A percentile compares a stretch with the other conserved stretches of the same genome.
phyloP scores from a whole-genome alignment of 1,140 invertebrate species.

The Colletes gigas region DNA sequence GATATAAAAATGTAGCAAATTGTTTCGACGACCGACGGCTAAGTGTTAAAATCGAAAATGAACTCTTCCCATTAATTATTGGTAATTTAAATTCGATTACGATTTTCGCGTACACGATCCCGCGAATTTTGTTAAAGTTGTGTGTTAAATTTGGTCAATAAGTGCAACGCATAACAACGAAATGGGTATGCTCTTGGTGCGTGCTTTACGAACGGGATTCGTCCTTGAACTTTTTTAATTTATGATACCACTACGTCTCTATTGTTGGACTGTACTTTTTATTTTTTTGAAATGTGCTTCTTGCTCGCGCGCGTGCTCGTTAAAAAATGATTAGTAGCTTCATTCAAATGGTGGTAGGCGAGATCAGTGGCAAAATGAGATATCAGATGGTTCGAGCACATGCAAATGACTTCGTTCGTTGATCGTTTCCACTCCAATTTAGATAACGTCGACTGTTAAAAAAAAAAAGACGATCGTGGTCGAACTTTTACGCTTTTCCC shows the following conservation, averaged over 20 bases:
- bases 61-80: too few relatives aligned
- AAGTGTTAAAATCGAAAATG: too few relatives aligned
- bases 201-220: slow-evolving; percentile 50
- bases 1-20: too few relatives aligned
- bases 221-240: slow-evolving; percentile 23
- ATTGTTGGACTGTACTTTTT: slow-evolving; percentile 31
- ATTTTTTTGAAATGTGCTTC: slow-evolving; percentile 47
- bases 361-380: slow-evolving; percentile 59
- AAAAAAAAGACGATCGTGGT: neutral
- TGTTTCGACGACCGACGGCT: too few relatives aligned
- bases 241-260: slow-evolving; percentile 49
- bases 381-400: slow-evolving; percentile 62
- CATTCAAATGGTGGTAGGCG: slow-evolving; percentile 63
- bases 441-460: neutral
- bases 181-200: slow-evolving; percentile 59
- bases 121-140: slow-evolving; percentile 22
- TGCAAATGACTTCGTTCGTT: slow-evolving; percentile 51
- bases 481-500: neutral
- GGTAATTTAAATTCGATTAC: neutral
- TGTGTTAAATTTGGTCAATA: slow-evolving; percentile 52
- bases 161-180: slow-evolving; percentile 62
- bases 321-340: slow-evolving; percentile 67
- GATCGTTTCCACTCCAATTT: neutral
- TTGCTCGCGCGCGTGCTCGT: slow-evolving; percentile 66
- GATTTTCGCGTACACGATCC: slow-evolving; percentile 23